phyloP scores from a whole-genome alignment of 2,888 invertebrate species.

The Cryptus viduatorius region DNA sequence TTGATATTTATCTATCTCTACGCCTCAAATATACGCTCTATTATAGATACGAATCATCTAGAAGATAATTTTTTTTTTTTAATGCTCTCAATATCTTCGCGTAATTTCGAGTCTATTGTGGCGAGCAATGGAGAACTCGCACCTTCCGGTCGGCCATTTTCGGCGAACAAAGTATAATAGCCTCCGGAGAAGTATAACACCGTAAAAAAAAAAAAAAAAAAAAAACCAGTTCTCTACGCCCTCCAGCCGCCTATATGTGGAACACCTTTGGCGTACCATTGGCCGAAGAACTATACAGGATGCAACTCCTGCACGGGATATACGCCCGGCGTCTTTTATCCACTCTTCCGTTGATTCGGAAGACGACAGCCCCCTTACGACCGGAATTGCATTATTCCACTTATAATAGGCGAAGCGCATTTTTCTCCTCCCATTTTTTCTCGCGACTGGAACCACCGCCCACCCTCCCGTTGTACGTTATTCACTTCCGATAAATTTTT shows the following conservation, averaged over 20 bases:
- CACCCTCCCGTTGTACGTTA: not conserved
- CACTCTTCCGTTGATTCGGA: slow-evolving; percentile 25
- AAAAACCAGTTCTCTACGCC: slow-evolving; percentile 76
- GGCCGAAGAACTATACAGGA: slow-evolving; percentile 54
- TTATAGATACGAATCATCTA: slow-evolving; percentile 46
- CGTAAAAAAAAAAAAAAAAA: slow-evolving; percentile 43
- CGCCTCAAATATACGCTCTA: slow-evolving; percentile 56
- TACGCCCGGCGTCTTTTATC: slow-evolving; percentile 2
- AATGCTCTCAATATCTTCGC: not conserved
- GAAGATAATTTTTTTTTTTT: slow-evolving; percentile 13
- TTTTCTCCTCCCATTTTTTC: slow-evolving; percentile 13
- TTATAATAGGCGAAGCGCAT: slow-evolving; percentile 37
- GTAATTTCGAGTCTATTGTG: not conserved
- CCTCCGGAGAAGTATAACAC: slow-evolving; percentile 40
- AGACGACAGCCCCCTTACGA: slow-evolving; percentile 29
- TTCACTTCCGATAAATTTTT: not conserved
- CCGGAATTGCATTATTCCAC: slow-evolving; percentile 58
- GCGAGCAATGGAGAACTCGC: slow-evolving; percentile 6
- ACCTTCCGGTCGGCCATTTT: slow-evolving; percentile 66
- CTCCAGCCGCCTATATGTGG: slow-evolving; percentile 74
- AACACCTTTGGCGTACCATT: slow-evolving; percentile 67
- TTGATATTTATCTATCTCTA: slow-evolving; percentile 34
- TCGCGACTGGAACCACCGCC: not conserved
- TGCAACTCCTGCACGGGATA: slow-evolving; percentile 33
- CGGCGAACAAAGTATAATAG: slow-evolving; percentile 50